Base-by-base conservation (phyloP, 1,140 invertebrate species). In the Wiebesia pumilae region DNA sequence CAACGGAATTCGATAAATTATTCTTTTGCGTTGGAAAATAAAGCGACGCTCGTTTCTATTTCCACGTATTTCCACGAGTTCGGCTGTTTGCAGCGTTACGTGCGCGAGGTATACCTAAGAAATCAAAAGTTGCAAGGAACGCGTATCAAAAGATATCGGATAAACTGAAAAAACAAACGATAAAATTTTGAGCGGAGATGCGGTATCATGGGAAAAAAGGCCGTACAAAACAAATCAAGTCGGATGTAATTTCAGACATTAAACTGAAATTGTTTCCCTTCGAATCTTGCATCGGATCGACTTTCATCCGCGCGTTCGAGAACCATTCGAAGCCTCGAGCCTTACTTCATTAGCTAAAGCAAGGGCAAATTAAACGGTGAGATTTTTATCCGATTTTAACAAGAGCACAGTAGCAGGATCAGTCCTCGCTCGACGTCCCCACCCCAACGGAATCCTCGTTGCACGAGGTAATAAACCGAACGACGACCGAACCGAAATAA, bases 181-280 rank as follows among this genome's bases (percentile, higher is more conserved):
- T 71, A 75, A 43, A 75, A 75, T 75, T 43, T 33, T 7, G 30
- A 75, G 24, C 12, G 71, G 38, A n/a, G n/a, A 75, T 43, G 19
- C 21, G 7, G 30, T n/a, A 75, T 43, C 38, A 43, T 1, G 38
- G 69, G 43, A 75, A 69, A 75, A 38, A 38, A 71, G 38, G 3
- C 33, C 35, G 16, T 71, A 62, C 58, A 27, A 62, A 62, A 62
- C 58, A 62, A 62, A 62, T 62, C 24, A 62, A 62, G 58, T 62
- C 27, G 58, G 58, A 62, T 62, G 58, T 62, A 62, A 62, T 62
- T 62, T 62, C 58, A 62, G 58, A 62, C 58, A 62, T 62, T 62
- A 62, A 62, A 62, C 58, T 30, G 35, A 71, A 75, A 75, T 75
- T 75, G 43, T 75, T 75, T 75, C 71, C 40, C 71, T 43, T 43